phyloP scores from a whole-genome alignment of 2,797 vertebrate genomes.

The Amazonetta brasiliensis region DNA sequence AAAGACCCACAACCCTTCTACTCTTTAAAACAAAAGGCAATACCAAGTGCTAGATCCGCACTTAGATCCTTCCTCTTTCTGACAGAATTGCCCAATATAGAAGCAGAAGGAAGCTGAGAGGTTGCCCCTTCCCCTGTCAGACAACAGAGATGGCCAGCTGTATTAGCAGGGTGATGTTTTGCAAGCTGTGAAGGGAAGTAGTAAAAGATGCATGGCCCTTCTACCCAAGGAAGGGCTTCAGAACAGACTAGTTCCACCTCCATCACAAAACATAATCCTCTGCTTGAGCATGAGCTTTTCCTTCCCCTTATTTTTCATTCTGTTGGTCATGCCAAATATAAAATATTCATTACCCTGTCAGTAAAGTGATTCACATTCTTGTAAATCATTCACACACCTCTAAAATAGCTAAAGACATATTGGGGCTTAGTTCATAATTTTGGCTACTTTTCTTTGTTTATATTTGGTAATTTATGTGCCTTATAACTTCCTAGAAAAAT shows the following conservation, averaged over 20 bases:
- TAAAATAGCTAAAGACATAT: neutral
- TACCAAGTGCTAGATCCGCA: neutral
- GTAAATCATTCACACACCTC: conserved; percentile 27
- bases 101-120: neutral
- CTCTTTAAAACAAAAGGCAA: neutral
- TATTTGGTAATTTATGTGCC: conserved; percentile 70
- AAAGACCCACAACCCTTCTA: neutral
- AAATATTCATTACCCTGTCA: conserved; percentile 20
- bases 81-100: neutral
- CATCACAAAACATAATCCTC: neutral
- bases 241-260: neutral
- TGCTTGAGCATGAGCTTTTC: neutral
- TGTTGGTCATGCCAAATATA: neutral
- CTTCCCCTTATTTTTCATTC: neutral
- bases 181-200: rapidly evolving
- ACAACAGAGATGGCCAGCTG: neutral
- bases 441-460: conserved; percentile 64
- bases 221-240: neutral
- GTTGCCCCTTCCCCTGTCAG: neutral
- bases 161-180: rapidly evolving
- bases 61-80: neutral
- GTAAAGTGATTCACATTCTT: conserved; percentile 12
- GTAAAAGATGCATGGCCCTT: neutral
- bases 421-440: conserved; percentile 53
- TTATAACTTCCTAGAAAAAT: conserved; percentile 60